These are phyloP conservation scores for Osmerus mordax DNA, from an alignment of 2,113 vertebrate species.

Conservation along the genomic window DNA sequence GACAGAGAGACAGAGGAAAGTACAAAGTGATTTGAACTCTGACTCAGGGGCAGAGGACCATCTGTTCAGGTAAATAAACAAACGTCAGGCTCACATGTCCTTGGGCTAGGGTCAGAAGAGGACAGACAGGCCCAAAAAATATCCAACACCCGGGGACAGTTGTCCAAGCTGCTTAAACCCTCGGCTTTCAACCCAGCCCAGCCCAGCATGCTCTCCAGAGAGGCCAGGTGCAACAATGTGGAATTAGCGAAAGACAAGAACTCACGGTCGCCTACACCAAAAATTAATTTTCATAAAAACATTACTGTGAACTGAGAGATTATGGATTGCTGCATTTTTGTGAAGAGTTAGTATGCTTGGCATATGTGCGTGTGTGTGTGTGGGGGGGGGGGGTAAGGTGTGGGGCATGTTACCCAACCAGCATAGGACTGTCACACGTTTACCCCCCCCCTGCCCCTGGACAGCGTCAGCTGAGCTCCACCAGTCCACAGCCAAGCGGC, in stretches of 20 bases:
- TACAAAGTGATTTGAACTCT: constrained; percentile 17
- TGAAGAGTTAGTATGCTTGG: constrained; percentile 7
- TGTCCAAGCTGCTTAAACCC: constrained; percentile 50
- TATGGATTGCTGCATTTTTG: constrained; percentile 9
- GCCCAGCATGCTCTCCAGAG: constrained; percentile 29
- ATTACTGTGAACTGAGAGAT: constrained; percentile 3
- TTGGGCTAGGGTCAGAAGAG: constrained; percentile 49
- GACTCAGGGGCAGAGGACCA: constrained; percentile 43
- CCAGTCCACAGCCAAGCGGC: constrained; percentile 17
- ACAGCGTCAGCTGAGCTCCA: constrained; percentile 13
- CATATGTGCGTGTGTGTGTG: constrained; percentile 2
- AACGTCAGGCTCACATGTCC: constrained; percentile 45
- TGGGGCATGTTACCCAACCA: constrained; percentile 10
- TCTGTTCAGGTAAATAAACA: constrained; percentile 60
- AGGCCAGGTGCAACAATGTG: constrained; percentile 33
- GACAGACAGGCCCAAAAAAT: constrained; percentile 48
- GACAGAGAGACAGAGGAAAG: not conserved
- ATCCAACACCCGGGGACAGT: constrained; percentile 48
- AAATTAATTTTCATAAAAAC: too few relatives aligned
- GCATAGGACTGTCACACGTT: constrained; percentile 43
- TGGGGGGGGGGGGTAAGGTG: not conserved
- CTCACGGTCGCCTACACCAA: too few relatives aligned
- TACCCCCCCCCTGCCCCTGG: constrained; percentile 13
- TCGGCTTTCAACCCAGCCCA: constrained; percentile 39
- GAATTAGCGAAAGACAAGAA: not conserved